Conservation (phyloP, 2,797 vertebrate species). For the Periophthalmus magnuspinnatus region DNA sequence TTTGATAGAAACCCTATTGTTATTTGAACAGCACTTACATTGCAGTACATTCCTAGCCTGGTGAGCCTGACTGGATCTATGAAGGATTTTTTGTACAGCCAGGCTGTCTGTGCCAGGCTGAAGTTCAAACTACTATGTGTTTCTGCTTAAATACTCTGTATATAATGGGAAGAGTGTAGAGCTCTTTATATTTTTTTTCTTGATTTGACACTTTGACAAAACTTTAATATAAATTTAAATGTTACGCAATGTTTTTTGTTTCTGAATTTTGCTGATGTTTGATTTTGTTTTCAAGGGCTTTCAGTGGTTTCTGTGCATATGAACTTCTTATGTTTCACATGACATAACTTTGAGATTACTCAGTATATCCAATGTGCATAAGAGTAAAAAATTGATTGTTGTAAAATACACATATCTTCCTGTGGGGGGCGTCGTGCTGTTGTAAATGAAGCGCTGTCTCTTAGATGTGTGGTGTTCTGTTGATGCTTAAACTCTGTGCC, state of each 20-base stretch:
- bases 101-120: background rate
- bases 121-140: constrained; percentile 12
- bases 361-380: constrained; percentile 22
- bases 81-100: too few species aligned
- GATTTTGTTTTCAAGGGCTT: constrained; percentile 66
- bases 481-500: constrained; percentile 45
- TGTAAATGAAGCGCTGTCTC: constrained; percentile 51
- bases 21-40: background rate
- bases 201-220: constrained; percentile 30
- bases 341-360: constrained; percentile 19
- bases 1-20: background rate
- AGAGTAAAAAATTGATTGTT: constrained; percentile 15
- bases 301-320: constrained; percentile 46
- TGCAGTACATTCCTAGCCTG: too few species aligned
- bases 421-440: constrained; percentile 33
- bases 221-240: constrained; percentile 42
- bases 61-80: background rate
- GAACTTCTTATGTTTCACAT: constrained; percentile 37
- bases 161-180: constrained; percentile 39
- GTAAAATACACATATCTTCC: constrained; percentile 10
- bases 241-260: constrained; percentile 40
- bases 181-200: constrained; percentile 25
- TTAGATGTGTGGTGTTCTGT: constrained; percentile 36
- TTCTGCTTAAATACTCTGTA: constrained; percentile 45
- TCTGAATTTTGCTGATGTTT: constrained; percentile 42